These are phyloP conservation scores for Lottia gigantea DNA, from an alignment of 2,888 invertebrate genomes.

Conservation along the genomic window DNA sequence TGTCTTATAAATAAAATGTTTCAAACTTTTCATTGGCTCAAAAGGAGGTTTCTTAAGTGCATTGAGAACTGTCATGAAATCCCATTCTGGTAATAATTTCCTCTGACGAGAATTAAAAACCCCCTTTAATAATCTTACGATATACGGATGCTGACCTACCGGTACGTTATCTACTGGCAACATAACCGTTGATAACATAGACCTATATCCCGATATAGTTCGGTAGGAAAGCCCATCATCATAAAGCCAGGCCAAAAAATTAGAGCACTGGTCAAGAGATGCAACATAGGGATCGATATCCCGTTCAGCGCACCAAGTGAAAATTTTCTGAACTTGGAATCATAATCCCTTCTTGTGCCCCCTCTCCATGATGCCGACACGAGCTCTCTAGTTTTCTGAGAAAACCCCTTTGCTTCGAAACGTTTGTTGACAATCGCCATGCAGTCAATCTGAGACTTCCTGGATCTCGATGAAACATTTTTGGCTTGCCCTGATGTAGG, in stretches of 20 bases:
- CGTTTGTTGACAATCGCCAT: constrained; percentile 31
- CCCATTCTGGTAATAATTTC: not conserved
- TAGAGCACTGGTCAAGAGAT: not conserved
- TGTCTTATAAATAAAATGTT: not conserved
- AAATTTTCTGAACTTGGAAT: constrained; percentile 26
- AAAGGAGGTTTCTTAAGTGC: not conserved
- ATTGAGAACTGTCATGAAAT: not conserved
- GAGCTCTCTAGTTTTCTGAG: constrained; percentile 27
- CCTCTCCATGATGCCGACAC: constrained; percentile 29
- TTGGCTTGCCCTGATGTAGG: constrained; percentile 24
- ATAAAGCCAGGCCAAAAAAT: not conserved
- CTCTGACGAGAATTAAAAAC: not conserved
- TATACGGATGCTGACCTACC: not conserved
- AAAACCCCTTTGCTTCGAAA: constrained; percentile 29
- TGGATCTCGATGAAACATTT: constrained; percentile 28
- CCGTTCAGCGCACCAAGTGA: constrained; percentile 32
- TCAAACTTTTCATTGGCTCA: not conserved
- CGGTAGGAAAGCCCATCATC: not conserved
- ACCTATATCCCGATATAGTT: not conserved
- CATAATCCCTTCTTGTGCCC: constrained; percentile 32
- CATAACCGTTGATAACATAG: not conserved
- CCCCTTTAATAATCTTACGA: not conserved
- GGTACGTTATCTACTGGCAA: not conserved
- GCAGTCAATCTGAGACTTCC: constrained; percentile 27
- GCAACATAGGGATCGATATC: constrained; percentile 28